Evolutionary conservation across 1,140 invertebrate genomes (phyloP), one percentile per base, ranked within the genome.

Genomic region (Acromyrmex echinatior): DNA sequence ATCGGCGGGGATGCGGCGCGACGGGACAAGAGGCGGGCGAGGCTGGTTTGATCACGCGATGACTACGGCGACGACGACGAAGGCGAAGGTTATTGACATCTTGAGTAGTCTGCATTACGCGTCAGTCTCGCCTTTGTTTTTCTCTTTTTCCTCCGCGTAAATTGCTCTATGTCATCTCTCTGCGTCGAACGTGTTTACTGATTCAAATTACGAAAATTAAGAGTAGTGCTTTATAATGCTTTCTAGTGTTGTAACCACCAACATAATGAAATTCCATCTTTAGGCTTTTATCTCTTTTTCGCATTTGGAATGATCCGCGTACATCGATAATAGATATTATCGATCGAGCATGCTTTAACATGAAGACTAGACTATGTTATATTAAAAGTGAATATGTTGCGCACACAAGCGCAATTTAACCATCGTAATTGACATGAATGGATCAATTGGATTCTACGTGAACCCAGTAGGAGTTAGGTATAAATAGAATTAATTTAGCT

Each of bases 21-120:
- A 0, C 9, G 81, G 80, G 14, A 45, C 7, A 62, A 49, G 39
- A 62, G 90, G 77, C 86, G 16, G 90, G 86, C 84, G 87, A 25
- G 90, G 86, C 81, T 90, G 87, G 92, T 92, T 92, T 91, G 93
- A 94, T 92, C 93, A 94, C 93, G 93, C 92, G 92, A 94, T 89
- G 90, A 90, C 91, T 89, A 91, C 91, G 87, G 87, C 90, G 89
- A 58, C 82, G 74, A 65, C 74, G 60, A 65, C 74, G 60, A 85
- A 58, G 88, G 51, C 86, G 76, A 91, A 88, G 93, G 93, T 94
- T 94, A 94, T 94, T 94, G 93, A 94, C 93, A 92, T 92, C 86
- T 88, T 89, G 70, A 49, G 66, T 66, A 71, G 58, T 74, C n/a
- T 71, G 31, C 86, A 65, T 78, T 78, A 65, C 77, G 49, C 65